A percentile compares a stretch with the other conserved stretches of the same genome.
phyloP scores from a whole-genome alignment of 1,140 invertebrate genomes.

The Ips typographus region DNA sequence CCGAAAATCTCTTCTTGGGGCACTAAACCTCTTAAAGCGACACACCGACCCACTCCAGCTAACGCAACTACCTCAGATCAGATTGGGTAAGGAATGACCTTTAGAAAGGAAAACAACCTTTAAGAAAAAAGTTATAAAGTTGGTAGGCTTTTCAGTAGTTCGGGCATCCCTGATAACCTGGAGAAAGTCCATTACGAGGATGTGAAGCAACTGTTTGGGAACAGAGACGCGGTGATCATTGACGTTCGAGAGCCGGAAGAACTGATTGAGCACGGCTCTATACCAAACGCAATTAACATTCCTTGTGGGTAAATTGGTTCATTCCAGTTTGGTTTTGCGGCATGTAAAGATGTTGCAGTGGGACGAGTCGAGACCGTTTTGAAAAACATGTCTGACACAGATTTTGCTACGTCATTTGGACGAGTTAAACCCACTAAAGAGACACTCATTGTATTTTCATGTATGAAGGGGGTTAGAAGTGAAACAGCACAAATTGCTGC shows the following conservation, averaged over 20 bases:
- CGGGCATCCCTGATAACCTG: background rate
- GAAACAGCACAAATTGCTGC: conserved; percentile 48
- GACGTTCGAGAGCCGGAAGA: conserved; percentile 69
- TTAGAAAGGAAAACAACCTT: too few species aligned
- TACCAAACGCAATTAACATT: conserved; percentile 70
- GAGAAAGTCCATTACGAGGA: conserved; percentile 49
- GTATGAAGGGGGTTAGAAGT: conserved; percentile 53
- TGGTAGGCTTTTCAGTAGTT: background rate
- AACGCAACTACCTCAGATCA: too few species aligned
- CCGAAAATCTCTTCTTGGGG: too few species aligned
- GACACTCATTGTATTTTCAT: conserved; percentile 54
- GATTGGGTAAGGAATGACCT: too few species aligned
- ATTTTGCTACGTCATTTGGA: conserved; percentile 50
- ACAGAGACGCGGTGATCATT: conserved; percentile 56
- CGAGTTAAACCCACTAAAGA: conserved; percentile 50
- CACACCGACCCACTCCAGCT: too few species aligned
- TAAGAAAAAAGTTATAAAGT: too few species aligned
- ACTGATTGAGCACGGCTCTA: conserved; percentile 63
- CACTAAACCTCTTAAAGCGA: too few species aligned
- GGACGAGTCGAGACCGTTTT: conserved; percentile 48
- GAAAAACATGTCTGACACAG: conserved; percentile 43
- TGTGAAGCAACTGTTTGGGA: conserved; percentile 40
- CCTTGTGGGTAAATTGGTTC: conserved; percentile 56
- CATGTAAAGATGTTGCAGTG: conserved; percentile 32
- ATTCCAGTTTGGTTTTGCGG: background rate